phyloP scores from a whole-genome alignment of 2,888 invertebrate species.

The Aspidiotus rigidus region DNA sequence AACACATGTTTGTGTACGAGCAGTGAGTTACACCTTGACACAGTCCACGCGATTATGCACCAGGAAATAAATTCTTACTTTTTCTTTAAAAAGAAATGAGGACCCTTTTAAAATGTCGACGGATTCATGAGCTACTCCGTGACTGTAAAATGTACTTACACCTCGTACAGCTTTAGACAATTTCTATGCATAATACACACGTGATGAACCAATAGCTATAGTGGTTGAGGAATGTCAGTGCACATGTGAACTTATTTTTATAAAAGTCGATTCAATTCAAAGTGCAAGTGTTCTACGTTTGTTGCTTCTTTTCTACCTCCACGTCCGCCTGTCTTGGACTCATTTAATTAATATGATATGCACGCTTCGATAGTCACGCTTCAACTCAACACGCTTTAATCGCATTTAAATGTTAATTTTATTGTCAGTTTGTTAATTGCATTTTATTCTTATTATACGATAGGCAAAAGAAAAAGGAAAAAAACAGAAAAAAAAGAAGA shows the following conservation, averaged over 20 bases:
- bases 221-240: conserved; percentile 24
- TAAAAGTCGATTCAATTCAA: conserved; percentile 25
- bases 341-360: conserved; percentile 33
- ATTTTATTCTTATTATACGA: conserved; percentile 18
- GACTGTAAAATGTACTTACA: too few relatives aligned
- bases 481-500: conserved; percentile 5
- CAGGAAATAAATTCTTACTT: too few relatives aligned
- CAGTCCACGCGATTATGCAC: too few relatives aligned
- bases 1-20: too few relatives aligned
- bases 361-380: conserved; percentile 33
- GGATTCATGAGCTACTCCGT: too few relatives aligned
- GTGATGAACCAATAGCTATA: conserved; percentile 3
- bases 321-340: conserved; percentile 28
- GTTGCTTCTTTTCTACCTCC: conserved; percentile 5
- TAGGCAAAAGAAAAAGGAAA: conserved; percentile 1
- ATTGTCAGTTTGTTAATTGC: conserved; percentile 33
- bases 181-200: not conserved
- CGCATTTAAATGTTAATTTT: conserved; percentile 33
- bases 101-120: too few relatives aligned
- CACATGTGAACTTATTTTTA: conserved; percentile 29
- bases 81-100: too few relatives aligned
- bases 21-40: too few relatives aligned
- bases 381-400: conserved; percentile 32
- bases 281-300: conserved; percentile 28
- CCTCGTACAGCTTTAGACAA: not conserved